Conservation (phyloP, 2,888 invertebrate genomes). For the Caenorhabditis panamensis region DNA sequence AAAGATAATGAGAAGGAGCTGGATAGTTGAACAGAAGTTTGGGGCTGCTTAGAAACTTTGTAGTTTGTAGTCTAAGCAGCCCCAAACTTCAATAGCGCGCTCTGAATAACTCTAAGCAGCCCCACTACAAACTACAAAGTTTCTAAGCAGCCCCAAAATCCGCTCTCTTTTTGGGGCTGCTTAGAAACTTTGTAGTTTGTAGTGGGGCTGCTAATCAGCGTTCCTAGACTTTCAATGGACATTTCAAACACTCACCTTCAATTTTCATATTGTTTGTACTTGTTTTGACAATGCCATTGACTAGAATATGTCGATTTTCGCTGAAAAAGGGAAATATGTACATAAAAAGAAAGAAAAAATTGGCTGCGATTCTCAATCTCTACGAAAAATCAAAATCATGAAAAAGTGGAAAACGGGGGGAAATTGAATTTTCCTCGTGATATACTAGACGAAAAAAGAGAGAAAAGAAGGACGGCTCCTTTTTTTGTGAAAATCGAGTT, state of each 20-base stretch:
- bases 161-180: too few relatives aligned
- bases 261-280: slow-evolving; percentile 43
- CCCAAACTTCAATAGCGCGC: too few relatives aligned
- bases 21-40: too few relatives aligned
- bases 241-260: slow-evolving; percentile 38
- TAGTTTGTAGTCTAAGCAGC: too few relatives aligned
- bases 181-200: too few relatives aligned
- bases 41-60: too few relatives aligned
- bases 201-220: too few relatives aligned
- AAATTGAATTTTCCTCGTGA: slow-evolving; percentile 31
- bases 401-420: slow-evolving; percentile 9
- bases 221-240: neutral
- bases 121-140: too few relatives aligned
- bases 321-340: slow-evolving; percentile 10
- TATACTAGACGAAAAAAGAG: slow-evolving; percentile 2
- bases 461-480: neutral
- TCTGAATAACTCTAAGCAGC: too few relatives aligned
- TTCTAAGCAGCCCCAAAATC: too few relatives aligned
- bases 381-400: neutral
- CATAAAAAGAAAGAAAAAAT: neutral
- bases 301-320: slow-evolving; percentile 10
- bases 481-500: slow-evolving; percentile 21
- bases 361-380: too few relatives aligned
- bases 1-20: too few relatives aligned
- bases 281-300: slow-evolving; percentile 38